Percentiles rank a stretch among this genome's conserved stretches.
These are phyloP conservation scores for Mesoligia furuncula DNA, from an alignment of 2,888 invertebrate genomes.

Conservation along the genomic window DNA sequence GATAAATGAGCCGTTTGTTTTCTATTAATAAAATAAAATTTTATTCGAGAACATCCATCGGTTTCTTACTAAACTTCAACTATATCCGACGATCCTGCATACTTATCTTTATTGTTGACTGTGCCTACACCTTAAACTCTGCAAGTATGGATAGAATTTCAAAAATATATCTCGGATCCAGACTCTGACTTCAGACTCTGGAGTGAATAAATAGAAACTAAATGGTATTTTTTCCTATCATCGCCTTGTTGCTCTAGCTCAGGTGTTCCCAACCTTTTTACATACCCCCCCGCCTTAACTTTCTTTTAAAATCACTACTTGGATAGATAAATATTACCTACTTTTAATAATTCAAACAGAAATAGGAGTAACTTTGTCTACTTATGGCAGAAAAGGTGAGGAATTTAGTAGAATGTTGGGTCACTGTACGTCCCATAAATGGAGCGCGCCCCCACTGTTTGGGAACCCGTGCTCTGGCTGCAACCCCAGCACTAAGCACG, in stretches of 20 bases:
- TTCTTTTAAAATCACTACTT: neutral
- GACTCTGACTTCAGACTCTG: neutral
- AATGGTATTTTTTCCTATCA: neutral
- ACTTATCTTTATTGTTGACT: no score
- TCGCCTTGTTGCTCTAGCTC: neutral
- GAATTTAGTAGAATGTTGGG: neutral
- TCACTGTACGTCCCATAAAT: neutral
- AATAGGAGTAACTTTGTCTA: neutral
- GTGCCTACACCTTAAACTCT: no score
- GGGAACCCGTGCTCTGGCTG: neutral
- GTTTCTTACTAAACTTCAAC: no score
- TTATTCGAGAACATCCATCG: no score
- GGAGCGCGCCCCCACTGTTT: neutral
- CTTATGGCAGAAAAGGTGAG: neutral
- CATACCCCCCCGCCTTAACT: neutral
- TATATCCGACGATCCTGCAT: no score
- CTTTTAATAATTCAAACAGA: neutral
- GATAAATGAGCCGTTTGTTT: no score
- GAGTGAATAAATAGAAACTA: neutral
- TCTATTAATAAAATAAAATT: no score
- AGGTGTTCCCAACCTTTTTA: neutral
- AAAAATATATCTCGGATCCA: neutral
- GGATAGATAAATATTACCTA: neutral
- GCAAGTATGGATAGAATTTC: neutral
- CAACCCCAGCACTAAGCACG: neutral